Evolutionary conservation across 2,888 invertebrate genomes (phyloP).

Genomic region (Lithophane semibrunnea): DNA sequence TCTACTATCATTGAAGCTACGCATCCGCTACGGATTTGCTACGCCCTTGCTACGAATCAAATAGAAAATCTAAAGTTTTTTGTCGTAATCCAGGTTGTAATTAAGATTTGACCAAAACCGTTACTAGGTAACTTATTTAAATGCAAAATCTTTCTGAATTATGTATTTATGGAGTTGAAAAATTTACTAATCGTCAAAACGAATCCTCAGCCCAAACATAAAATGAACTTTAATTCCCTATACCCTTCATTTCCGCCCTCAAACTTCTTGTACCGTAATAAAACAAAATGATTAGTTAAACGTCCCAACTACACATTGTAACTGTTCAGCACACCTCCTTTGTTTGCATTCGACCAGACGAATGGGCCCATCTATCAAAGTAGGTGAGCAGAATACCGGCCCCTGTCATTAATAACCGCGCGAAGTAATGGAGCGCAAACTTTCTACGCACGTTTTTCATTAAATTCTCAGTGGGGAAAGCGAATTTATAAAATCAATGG

Average conservation of each 20-base stretch:
- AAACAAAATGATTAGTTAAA: constrained; percentile 59
- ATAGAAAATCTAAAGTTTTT: too few species aligned
- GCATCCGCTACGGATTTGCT: background rate
- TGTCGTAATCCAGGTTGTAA: background rate
- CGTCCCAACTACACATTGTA: constrained; percentile 50
- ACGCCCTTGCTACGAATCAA: background rate
- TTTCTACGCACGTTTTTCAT: constrained; percentile 87
- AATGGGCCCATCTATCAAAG: constrained; percentile 78
- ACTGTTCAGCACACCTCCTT: constrained; percentile 66
- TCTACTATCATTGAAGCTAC: background rate
- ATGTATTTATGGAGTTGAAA: background rate
- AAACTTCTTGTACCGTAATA: constrained; percentile 45
- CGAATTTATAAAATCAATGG: constrained; percentile 82
- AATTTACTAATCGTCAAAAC: background rate
- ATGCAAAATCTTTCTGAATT: background rate
- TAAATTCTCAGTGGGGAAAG: constrained; percentile 77
- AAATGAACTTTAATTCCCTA: constrained; percentile 31
- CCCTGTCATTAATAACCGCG: constrained; percentile 79
- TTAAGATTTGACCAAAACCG: background rate
- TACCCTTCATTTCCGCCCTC: constrained; percentile 23
- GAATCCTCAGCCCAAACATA: background rate
- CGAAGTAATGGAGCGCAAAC: constrained; percentile 80
- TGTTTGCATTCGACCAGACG: constrained; percentile 76
- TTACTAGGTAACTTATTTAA: background rate
- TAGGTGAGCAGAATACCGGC: constrained; percentile 72